A percentile compares a stretch with the other conserved stretches of the same genome.
These are phyloP conservation scores for Olivierus martensii DNA, from an alignment of 1,140 invertebrate genomes.

Conservation along the genomic window DNA sequence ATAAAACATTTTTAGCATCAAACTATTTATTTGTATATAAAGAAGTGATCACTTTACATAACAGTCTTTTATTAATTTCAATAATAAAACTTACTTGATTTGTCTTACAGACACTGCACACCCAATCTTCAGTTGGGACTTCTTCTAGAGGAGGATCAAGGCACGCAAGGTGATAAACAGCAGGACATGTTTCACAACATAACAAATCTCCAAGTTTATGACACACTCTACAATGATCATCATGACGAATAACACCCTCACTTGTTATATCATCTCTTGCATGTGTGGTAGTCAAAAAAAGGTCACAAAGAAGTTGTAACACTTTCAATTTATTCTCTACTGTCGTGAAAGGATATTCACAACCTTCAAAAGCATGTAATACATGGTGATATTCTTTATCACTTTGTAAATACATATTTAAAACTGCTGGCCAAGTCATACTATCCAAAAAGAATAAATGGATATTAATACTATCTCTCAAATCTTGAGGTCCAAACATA, in stretches of 20 bases:
- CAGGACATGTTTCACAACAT: constrained; percentile 93
- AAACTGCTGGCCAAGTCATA: constrained; percentile 86
- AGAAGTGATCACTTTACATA: too few species aligned
- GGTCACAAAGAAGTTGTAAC: constrained; percentile 79
- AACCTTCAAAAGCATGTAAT: constrained; percentile 33
- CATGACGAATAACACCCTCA: constrained; percentile 61
- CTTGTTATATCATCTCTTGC: constrained; percentile 83
- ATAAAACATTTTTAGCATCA: too few species aligned
- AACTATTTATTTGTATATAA: too few species aligned
- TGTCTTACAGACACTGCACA: constrained; percentile 79
- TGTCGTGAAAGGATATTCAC: constrained; percentile 74
- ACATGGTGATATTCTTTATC: constrained; percentile 47
- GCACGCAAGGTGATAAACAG: constrained; percentile 91
- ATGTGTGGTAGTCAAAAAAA: constrained; percentile 84
- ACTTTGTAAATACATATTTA: constrained; percentile 60
- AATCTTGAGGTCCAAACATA: constrained; percentile 86
- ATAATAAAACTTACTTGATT: constrained; percentile 50
- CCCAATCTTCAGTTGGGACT: constrained; percentile 85
- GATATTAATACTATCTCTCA: constrained; percentile 92
- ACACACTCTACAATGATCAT: constrained; percentile 52
- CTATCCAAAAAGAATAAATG: constrained; percentile 79
- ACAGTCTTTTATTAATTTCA: too few species aligned
- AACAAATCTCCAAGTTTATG: constrained; percentile 87
- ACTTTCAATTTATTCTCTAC: constrained; percentile 71
- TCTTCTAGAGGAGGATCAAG: constrained; percentile 83